Conservation (phyloP, 1,140 invertebrate species). For the Drosophila malerkotliana region DNA sequence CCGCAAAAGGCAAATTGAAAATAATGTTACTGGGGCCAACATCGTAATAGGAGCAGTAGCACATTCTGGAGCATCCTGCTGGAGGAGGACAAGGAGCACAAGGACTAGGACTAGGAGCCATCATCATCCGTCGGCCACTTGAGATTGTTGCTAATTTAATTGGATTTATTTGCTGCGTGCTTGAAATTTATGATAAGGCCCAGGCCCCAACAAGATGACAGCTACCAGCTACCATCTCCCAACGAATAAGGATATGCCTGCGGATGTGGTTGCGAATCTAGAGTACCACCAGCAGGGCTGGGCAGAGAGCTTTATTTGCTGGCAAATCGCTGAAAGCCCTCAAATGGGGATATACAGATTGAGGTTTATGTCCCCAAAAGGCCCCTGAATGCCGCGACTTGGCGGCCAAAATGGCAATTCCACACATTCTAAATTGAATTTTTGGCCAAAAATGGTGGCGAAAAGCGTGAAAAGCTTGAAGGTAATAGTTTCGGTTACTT, state of each 20-base stretch:
- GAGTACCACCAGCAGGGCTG: too few relatives aligned
- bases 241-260: not conserved
- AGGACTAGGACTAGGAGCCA: not conserved
- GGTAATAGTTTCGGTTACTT: too few relatives aligned
- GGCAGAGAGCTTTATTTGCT: constrained; percentile 16
- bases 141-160: constrained; percentile 65
- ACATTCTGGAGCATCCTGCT: not conserved
- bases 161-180: constrained; percentile 62
- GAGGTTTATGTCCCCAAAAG: constrained; percentile 27
- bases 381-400: not conserved
- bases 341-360: constrained; percentile 40
- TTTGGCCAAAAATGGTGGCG: not conserved
- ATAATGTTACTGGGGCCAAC: constrained; percentile 29
- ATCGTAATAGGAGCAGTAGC: constrained; percentile 28
- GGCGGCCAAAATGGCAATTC: not conserved
- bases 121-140: constrained; percentile 47
- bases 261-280: not conserved
- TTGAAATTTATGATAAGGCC: constrained; percentile 54
- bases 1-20: constrained; percentile 57
- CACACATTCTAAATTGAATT: constrained; percentile 34
- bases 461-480: not conserved
- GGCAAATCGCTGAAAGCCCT: constrained; percentile 37
- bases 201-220: constrained; percentile 1
- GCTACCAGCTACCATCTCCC: not conserved
- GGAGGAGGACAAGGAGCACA: not conserved